Percentiles rank a stretch among this genome's conserved stretches.
Evolutionary conservation across 2,888 invertebrate genomes (phyloP).

Genomic region (Noctua janthe): DNA sequence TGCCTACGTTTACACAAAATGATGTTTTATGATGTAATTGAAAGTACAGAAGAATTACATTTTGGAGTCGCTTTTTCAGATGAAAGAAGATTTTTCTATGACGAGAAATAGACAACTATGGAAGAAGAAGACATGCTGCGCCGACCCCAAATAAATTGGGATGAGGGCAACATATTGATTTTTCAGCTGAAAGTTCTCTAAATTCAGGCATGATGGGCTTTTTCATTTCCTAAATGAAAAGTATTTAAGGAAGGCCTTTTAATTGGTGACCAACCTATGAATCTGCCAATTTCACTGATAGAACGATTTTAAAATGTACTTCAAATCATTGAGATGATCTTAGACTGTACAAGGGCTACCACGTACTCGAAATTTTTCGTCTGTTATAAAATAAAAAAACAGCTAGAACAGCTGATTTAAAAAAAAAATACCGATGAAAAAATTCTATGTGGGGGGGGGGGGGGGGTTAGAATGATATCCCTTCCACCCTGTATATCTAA

Average conservation of each 20-base stretch:
- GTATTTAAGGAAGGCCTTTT: not conserved
- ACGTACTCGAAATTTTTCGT: no score
- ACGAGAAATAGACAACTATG: not conserved
- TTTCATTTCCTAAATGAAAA: not conserved
- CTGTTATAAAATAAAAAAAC: no score
- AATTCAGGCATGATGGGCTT: not conserved
- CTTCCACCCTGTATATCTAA: not conserved
- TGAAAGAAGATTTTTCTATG: not conserved
- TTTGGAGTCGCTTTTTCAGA: not conserved
- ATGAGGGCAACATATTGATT: not conserved
- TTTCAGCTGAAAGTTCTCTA: not conserved
- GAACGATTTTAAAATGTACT: not conserved
- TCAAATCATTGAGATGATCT: not conserved
- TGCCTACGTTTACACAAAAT: not conserved
- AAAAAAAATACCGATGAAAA: no score
- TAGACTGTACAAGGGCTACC: not conserved
- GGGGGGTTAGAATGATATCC: no score
- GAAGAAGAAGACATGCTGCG: not conserved
- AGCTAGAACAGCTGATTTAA: no score
- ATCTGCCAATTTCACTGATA: not conserved
- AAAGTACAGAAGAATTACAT: not conserved
- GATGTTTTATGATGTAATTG: not conserved
- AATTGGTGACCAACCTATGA: not conserved
- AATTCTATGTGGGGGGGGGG: no score
- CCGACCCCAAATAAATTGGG: not conserved